phyloP scores from a whole-genome alignment of 2,888 invertebrate genomes.

The Ormyrus labotus region DNA sequence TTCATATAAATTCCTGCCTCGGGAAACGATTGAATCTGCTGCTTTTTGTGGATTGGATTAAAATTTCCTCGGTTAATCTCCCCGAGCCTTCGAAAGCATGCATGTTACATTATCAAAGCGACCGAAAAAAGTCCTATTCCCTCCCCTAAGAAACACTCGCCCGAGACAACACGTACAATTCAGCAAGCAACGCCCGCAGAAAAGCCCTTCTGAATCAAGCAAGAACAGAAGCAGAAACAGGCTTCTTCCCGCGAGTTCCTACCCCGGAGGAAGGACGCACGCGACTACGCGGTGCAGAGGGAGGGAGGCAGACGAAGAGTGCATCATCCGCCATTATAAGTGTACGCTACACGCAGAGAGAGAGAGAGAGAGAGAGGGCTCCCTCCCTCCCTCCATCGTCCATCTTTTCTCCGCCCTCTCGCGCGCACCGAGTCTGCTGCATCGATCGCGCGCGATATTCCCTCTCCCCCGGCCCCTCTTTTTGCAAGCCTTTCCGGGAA shows the following conservation, averaged over 20 bases:
- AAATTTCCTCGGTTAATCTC: too few species aligned
- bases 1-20: too few species aligned
- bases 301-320: constrained; percentile 11
- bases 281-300: not conserved
- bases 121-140: too few species aligned
- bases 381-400: constrained; percentile 38
- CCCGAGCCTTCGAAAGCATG: too few species aligned
- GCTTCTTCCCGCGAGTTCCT: not conserved
- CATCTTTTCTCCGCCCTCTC: constrained; percentile 55
- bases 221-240: too few species aligned
- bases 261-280: not conserved
- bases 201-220: too few species aligned
- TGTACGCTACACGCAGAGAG: not conserved
- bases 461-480: constrained; percentile 57
- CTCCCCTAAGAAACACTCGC: too few species aligned
- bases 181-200: too few species aligned
- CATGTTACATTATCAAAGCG: too few species aligned
- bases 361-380: not conserved
- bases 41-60: too few species aligned
- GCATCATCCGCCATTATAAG: constrained; percentile 51
- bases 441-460: constrained; percentile 61
- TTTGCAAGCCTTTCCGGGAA: constrained; percentile 60
- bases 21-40: too few species aligned
- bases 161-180: too few species aligned
- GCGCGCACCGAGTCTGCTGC: constrained; percentile 15